These are phyloP conservation scores for Lonchura striata DNA, from an alignment of 2,113 vertebrate genomes.

Conservation along the genomic window DNA sequence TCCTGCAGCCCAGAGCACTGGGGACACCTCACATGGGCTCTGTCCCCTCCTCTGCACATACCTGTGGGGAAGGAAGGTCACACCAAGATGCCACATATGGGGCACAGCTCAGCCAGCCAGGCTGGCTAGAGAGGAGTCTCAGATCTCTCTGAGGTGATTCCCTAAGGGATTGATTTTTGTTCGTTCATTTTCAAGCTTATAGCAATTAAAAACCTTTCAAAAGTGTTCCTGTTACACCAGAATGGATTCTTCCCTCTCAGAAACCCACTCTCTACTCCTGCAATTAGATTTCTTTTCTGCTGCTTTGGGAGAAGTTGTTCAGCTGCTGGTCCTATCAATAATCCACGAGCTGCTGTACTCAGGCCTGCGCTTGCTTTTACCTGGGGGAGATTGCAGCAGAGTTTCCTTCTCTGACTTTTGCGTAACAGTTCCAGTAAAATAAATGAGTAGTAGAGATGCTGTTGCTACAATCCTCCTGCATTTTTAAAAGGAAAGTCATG, in stretches of 20 bases:
- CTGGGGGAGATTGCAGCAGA: background rate
- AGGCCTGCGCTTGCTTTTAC: background rate
- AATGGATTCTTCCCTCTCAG: background rate
- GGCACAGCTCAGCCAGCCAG: background rate
- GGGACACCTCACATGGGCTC: rapidly evolving
- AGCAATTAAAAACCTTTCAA: background rate
- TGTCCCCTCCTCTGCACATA: background rate
- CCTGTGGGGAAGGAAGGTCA: background rate
- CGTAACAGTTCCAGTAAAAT: background rate
- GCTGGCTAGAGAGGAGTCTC: background rate
- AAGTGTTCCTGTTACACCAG: background rate
- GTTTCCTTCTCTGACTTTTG: background rate
- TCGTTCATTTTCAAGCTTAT: background rate
- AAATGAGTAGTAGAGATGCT: background rate
- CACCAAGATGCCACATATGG: rapidly evolving
- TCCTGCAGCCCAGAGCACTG: background rate
- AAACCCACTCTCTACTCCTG: background rate
- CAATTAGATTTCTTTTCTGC: background rate
- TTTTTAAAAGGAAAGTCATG: background rate
- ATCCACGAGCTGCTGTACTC: conserved; percentile 10
- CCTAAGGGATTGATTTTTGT: background rate
- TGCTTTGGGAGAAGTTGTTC: conserved; percentile 19
- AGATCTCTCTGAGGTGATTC: background rate
- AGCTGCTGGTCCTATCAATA: conserved; percentile 34
- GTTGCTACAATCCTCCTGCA: background rate